Base-by-base conservation (phyloP, 2,888 invertebrate species). In the Drosophila histrio region DNA sequence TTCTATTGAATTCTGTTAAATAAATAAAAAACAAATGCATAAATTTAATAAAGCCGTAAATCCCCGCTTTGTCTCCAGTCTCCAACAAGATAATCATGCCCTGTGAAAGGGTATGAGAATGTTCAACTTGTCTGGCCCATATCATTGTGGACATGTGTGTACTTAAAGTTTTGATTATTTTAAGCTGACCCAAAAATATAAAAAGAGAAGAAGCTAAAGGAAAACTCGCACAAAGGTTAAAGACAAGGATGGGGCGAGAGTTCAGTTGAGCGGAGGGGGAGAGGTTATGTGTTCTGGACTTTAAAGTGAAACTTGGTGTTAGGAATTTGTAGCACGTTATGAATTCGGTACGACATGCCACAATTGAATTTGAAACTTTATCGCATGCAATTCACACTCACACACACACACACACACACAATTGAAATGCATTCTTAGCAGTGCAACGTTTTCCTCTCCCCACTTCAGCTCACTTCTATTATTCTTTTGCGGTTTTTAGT, bases 341-440 rank as follows among this genome's bases (percentile, higher is more conserved):
- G 61, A 28, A 64, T 78, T 54, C 46, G 44, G 64, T 54, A 65
- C 59, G 39, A 52, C 60, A 71, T 49, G 58, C 69, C 67, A 60
- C 81, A 83, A 88, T 82, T 76, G 77, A 79, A 83, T 82, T 86
- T 76, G 56, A 67, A 86, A 79, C 60, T 77, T 72, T 68, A 75
- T 74, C 36, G 79, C 86, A 75, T 75, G 69, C 83, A 61, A 60
- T 66, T 78, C 41, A 17, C 46, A 39, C 26, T 44, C 24, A 61
- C 32, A 50, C n/a, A 9, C 50, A 46, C 39, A 65, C 44, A 21
- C 15, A 52, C 34, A 46, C 15, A 17, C 47, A 53, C 36, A 72
- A 59, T 61, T 62, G 50, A 57, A 68, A 70, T 87, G 82, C 67
- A 74, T 64, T 84, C 80, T 59, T 38, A 73, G 44, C 61, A 36